Conservation (phyloP, 2,113 vertebrate species). For the Cololabis saira region DNA sequence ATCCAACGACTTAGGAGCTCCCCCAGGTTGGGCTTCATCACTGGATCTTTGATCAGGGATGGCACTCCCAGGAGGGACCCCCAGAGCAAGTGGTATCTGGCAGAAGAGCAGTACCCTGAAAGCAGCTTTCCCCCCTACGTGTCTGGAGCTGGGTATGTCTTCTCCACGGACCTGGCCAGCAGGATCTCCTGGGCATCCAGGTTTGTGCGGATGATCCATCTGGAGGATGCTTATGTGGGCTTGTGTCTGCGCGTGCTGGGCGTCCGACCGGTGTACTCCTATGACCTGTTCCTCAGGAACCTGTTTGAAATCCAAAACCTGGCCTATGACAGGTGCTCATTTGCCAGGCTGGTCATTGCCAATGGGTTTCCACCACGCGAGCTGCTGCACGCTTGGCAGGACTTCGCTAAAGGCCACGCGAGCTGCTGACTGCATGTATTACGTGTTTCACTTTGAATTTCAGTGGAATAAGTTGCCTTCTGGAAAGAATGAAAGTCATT, state of each 20-base stretch:
- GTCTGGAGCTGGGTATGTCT: constrained; percentile 82
- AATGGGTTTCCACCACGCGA: constrained; percentile 64
- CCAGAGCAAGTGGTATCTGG: constrained; percentile 79
- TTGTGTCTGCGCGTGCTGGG: constrained; percentile 77
- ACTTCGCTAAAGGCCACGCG: constrained; percentile 59
- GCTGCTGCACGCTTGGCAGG: constrained; percentile 68
- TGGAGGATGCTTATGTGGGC: constrained; percentile 88
- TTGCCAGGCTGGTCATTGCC: constrained; percentile 58
- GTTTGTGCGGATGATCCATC: constrained; percentile 64
- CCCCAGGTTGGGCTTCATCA: constrained; percentile 39
- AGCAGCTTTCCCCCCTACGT: constrained; percentile 77
- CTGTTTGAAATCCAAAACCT: constrained; percentile 68
- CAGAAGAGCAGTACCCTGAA: constrained; percentile 66
- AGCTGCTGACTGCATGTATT: constrained; percentile 62
- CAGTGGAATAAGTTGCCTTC: not conserved
- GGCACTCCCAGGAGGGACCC: constrained; percentile 62
- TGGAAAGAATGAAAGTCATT: constrained; percentile 26
- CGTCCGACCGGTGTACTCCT: constrained; percentile 59
- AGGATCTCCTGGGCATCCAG: constrained; percentile 77
- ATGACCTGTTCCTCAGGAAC: constrained; percentile 50
- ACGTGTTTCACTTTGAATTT: not conserved
- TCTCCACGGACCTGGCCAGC: constrained; percentile 75
- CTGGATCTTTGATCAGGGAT: constrained; percentile 61
- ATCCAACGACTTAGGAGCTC: constrained; percentile 30
- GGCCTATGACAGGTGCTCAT: constrained; percentile 78